Conservation (phyloP, 2,113 vertebrate species). For the Ursus arctos region DNA sequence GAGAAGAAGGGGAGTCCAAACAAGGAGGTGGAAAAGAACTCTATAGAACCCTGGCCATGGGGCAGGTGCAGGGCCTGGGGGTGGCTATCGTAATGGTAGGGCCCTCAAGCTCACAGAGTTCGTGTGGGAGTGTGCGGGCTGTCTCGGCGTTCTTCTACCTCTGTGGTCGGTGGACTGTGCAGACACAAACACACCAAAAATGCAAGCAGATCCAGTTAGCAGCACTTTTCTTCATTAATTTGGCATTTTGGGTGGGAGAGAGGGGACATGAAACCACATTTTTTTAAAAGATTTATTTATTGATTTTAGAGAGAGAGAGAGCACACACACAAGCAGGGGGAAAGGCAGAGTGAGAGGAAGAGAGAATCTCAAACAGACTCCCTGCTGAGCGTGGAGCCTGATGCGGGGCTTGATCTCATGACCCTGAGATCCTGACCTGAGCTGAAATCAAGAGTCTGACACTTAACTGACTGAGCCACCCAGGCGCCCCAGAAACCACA, state of each 20-base stretch:
- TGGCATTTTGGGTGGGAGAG: neutral
- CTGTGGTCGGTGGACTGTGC: rapidly evolving
- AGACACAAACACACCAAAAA: neutral
- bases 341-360: too few relatives aligned
- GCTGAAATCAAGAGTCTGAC: too few relatives aligned
- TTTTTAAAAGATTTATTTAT: neutral
- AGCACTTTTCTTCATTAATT: neutral
- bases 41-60: rapidly evolving
- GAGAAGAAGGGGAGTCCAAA: too few relatives aligned
- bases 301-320: too few relatives aligned
- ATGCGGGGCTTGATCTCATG: too few relatives aligned
- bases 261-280: neutral
- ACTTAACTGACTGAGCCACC: too few relatives aligned
- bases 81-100: rapidly evolving
- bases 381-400: neutral
- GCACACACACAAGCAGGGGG: too few relatives aligned
- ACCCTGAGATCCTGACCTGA: too few relatives aligned
- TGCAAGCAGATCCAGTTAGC: rapidly evolving
- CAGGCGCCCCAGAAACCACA: neutral
- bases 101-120: neutral
- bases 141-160: rapidly evolving
- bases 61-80: neutral
- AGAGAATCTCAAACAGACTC: too few relatives aligned
- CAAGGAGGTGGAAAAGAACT: neutral
- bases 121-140: rapidly evolving